Evolutionary conservation across 2,113 vertebrate genomes (phyloP), one percentile per base, ranked within the genome.

Genomic region (Rhynchomys soricoides): DNA sequence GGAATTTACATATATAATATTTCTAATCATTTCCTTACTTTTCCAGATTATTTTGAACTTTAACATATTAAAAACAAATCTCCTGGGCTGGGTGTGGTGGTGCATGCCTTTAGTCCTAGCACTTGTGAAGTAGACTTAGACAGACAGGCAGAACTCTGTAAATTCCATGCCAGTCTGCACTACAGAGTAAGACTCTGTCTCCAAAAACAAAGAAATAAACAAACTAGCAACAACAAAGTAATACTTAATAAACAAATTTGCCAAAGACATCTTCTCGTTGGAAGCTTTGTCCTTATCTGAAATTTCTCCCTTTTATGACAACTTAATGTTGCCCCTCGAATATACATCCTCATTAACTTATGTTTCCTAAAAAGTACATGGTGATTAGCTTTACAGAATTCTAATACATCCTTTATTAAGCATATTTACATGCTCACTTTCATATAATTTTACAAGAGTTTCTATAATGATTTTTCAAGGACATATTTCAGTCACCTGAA

Each of bases 361-460:
- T 94, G n/a, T 55, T 62, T 92, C 43, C n/a, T 40, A n/a, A 59
- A 91, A 97, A 96, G 37, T 4, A 64, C 24, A 77, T 12, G 24
- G 31, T 73, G 59, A 83, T 77, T 68, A 89, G 90, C 43, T 50
- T 48, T n/a, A 87, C 29, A 86, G 24, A 96, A 87, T 91, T 95
- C 78, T 91, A 89, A 95, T 70, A 91, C 17, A 48, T 98, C 93
- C 93, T 94, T 96, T 95, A 93, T 34, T 91, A 85, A 77, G 26
- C 34, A 81, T 95, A 93, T 93, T 94, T 91, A 95, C 68, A 71
- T 37, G 86, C 34, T 96, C 21, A 75, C 40, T 94, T 95, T 87
- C 70, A 92, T 40, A 40, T 81, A 66, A 90, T 78, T 78, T 90
- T 92, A 50, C 45, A 96, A 87, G 86, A n/a, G 52, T 62, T 92